A percentile compares a stretch with the other conserved stretches of the same genome.
phyloP scores from a whole-genome alignment of 2,888 invertebrate species.

The Hypomecis atomaria region DNA sequence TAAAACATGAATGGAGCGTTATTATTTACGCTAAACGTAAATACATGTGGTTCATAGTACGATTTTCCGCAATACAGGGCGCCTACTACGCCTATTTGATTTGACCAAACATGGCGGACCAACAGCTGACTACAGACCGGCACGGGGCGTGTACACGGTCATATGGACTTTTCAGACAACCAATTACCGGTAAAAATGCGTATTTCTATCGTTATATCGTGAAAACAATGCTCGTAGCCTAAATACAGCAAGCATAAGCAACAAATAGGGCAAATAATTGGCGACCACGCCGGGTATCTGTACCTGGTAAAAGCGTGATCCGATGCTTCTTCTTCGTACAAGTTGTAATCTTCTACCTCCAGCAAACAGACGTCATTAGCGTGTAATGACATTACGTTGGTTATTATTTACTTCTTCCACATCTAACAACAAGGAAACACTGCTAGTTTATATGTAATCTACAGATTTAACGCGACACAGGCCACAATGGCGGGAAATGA shows the following conservation, averaged over 20 bases:
- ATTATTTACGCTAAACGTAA: constrained; percentile 56
- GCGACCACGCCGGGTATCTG: constrained; percentile 80
- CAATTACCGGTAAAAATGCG: constrained; percentile 28
- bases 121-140: constrained; percentile 84
- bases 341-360: constrained; percentile 83
- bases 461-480: constrained; percentile 62
- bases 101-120: constrained; percentile 83
- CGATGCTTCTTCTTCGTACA: constrained; percentile 83
- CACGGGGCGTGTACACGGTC: constrained; percentile 76
- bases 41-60: constrained; percentile 65
- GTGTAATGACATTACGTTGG: constrained; percentile 82
- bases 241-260: constrained; percentile 10
- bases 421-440: constrained; percentile 58
- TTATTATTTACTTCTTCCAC: constrained; percentile 62
- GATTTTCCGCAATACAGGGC: constrained; percentile 58
- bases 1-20: constrained; percentile 54
- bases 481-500: constrained; percentile 86
- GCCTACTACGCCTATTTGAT: constrained; percentile 83
- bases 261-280: constrained; percentile 33
- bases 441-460: constrained; percentile 52
- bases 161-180: constrained; percentile 59
- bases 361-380: constrained; percentile 83
- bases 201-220: constrained; percentile 44
- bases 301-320: constrained; percentile 84
- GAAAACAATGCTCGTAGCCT: constrained; percentile 10